Conservation (phyloP, 2,797 vertebrate genomes). For the Falco concolor region DNA sequence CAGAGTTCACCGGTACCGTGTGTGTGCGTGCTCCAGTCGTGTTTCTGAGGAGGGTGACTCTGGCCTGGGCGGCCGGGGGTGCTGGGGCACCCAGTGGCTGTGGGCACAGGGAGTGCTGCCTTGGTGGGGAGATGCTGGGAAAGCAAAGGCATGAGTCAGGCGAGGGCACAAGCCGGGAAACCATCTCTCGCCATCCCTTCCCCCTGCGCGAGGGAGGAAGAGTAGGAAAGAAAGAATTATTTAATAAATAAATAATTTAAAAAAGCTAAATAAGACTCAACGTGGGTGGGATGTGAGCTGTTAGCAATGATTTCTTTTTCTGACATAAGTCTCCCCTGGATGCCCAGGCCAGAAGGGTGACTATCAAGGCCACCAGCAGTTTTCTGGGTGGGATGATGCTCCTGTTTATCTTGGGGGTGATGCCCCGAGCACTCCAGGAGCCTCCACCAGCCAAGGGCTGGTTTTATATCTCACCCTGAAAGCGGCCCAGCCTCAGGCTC, state of each 20-base stretch:
- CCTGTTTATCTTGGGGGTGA: not conserved
- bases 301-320: not conserved
- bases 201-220: not conserved
- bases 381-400: not conserved
- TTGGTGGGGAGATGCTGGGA: not conserved
- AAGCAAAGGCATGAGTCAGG: not conserved
- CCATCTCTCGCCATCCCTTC: not conserved
- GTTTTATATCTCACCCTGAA: not conserved
- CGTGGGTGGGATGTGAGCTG: accelerated
- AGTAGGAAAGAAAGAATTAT: not conserved
- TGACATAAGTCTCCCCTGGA: accelerated
- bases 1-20: not conserved
- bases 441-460: not conserved
- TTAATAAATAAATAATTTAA: too few relatives aligned
- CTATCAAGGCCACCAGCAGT: not conserved
- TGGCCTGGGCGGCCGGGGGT: accelerated
- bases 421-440: not conserved
- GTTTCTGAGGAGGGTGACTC: not conserved
- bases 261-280: not conserved
- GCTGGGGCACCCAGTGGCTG: not conserved
- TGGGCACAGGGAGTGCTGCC: not conserved
- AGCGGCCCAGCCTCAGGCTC: not conserved
- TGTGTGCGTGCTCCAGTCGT: not conserved
- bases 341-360: too few relatives aligned
- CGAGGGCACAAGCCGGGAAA: not conserved